Conservation (phyloP, 2,113 vertebrate genomes). For the Fregetta grallaria region DNA sequence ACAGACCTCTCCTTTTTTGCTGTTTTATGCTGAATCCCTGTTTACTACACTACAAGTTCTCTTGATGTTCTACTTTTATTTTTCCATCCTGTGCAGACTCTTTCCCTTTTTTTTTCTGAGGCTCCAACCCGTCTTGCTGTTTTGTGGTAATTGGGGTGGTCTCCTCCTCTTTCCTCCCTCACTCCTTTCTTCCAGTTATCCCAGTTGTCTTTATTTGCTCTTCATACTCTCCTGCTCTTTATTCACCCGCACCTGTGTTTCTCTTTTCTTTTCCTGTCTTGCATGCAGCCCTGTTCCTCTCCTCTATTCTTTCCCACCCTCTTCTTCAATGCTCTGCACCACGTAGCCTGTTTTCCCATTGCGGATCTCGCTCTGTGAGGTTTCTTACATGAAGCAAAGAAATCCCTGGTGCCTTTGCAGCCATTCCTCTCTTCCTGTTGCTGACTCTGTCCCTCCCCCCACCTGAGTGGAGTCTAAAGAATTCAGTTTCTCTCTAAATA, state of each 20-base stretch:
- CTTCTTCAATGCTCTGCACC: not conserved
- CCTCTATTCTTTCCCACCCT: not conserved
- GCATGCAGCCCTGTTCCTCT: not conserved
- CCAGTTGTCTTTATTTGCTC: not conserved
- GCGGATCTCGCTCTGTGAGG: not conserved
- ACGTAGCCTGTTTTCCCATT: not conserved
- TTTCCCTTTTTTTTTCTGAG: not conserved
- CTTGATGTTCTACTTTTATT: not conserved
- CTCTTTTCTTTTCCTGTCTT: not conserved
- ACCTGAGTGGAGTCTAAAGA: not conserved
- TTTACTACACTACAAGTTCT: not conserved
- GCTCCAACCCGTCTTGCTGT: not conserved
- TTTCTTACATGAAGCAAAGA: not conserved
- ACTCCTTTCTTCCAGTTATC: not conserved
- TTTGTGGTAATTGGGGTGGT: not conserved
- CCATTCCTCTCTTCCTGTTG: not conserved
- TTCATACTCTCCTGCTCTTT: not conserved
- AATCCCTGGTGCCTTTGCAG: not conserved
- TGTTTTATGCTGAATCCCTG: not conserved
- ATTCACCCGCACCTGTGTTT: not conserved
- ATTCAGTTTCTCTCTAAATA: not conserved
- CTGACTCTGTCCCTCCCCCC: not conserved
- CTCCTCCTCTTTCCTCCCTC: not conserved
- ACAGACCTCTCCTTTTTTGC: not conserved
- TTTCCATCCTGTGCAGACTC: not conserved